A percentile compares a stretch with the other conserved stretches of the same genome.
Conservation (phyloP, 2,888 invertebrate genomes). For the Abrostola tripartita region DNA sequence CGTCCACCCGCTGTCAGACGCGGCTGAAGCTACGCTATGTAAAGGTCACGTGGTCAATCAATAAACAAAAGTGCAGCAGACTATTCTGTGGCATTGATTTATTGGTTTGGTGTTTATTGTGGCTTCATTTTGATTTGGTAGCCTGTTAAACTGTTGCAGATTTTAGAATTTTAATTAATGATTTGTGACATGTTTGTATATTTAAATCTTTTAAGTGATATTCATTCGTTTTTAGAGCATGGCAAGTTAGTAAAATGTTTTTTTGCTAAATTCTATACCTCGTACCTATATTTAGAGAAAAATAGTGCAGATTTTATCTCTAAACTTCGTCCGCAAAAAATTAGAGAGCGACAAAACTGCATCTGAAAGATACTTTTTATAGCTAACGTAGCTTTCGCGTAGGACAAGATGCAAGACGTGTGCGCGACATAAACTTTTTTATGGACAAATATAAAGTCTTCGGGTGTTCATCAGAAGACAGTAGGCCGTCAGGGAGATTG, state of each 20-base stretch:
- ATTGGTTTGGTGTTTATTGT: neutral
- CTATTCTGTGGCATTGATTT: neutral
- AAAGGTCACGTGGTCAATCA: constrained; percentile 21
- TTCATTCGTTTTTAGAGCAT: too few relatives aligned
- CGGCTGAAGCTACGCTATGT: constrained; percentile 31
- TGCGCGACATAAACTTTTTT: constrained; percentile 79
- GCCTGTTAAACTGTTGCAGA: too few relatives aligned
- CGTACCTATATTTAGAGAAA: too few relatives aligned
- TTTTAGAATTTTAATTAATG: too few relatives aligned
- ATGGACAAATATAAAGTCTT: constrained; percentile 83
- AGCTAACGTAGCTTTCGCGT: constrained; percentile 16
- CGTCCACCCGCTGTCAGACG: constrained; percentile 25
- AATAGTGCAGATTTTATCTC: too few relatives aligned
- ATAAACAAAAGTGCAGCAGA: neutral
- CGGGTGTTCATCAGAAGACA: constrained; percentile 80
- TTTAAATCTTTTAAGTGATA: too few relatives aligned
- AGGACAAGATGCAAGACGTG: constrained; percentile 42
- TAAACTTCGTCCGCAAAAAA: too few relatives aligned
- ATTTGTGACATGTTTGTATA: too few relatives aligned
- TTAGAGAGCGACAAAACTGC: too few relatives aligned
- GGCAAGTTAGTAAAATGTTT: too few relatives aligned
- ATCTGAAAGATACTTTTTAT: constrained; percentile 30
- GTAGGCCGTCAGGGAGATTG: constrained; percentile 76
- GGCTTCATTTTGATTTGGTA: neutral
- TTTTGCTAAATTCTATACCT: too few relatives aligned